Percentiles rank a stretch among this genome's conserved stretches.
phyloP scores from a whole-genome alignment of 2,113 vertebrate species.

The Struthio camelus region DNA sequence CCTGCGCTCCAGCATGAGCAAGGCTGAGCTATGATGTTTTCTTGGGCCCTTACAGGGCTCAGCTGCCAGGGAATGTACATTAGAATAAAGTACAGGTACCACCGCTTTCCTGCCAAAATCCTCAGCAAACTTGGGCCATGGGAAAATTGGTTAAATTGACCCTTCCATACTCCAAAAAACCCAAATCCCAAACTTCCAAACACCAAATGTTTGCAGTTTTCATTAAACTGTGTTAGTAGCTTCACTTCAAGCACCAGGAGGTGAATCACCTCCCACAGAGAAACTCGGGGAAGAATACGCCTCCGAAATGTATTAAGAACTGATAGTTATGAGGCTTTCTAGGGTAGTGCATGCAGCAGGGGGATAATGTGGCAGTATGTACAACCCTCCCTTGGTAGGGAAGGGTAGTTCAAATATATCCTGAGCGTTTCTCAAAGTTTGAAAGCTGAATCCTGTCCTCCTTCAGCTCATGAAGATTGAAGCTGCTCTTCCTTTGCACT shows the following conservation, averaged over 20 bases:
- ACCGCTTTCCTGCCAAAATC: background rate
- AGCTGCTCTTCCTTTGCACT: background rate
- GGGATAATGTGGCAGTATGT: background rate
- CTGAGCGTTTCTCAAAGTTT: background rate
- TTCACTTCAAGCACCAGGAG: background rate
- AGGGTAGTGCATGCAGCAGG: fast-evolving
- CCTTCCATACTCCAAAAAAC: background rate
- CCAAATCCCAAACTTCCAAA: fast-evolving
- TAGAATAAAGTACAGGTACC: background rate
- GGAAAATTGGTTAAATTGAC: background rate
- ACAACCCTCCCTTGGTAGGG: background rate
- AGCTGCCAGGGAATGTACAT: background rate
- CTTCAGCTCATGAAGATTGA: background rate
- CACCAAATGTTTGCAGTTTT: background rate
- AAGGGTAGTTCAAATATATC: background rate
- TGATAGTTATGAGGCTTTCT: background rate
- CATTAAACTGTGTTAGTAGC: background rate
- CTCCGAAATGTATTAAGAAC: background rate
- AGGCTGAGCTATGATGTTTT: background rate
- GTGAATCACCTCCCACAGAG: background rate
- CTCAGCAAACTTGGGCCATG: background rate
- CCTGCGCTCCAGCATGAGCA: background rate
- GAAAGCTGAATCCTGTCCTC: background rate
- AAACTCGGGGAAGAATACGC: background rate
- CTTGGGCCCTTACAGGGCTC: background rate